A percentile compares a stretch with the other conserved stretches of the same genome.
These are phyloP conservation scores for Drosophila tripunctata DNA, from an alignment of 2,888 invertebrate species.

Conservation along the genomic window DNA sequence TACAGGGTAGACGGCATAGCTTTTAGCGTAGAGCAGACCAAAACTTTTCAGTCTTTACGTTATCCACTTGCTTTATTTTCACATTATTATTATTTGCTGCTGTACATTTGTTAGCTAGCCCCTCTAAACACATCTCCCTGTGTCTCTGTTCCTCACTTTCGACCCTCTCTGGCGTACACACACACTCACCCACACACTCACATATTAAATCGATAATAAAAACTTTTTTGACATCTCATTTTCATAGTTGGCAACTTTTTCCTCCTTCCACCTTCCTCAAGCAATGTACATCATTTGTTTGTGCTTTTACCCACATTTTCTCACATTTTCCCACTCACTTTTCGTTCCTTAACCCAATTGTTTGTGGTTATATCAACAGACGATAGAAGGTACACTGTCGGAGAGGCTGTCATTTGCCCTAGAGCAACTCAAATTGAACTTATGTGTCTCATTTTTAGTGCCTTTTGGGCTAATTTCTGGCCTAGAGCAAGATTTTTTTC, in stretches of 20 bases:
- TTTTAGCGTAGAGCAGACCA: conserved; percentile 16
- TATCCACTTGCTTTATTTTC: conserved; percentile 39
- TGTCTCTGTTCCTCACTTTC: not conserved
- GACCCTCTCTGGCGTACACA: not conserved
- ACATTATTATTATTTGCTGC: conserved; percentile 63
- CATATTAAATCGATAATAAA: conserved; percentile 79
- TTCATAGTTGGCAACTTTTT: conserved; percentile 76
- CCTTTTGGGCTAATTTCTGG: conserved; percentile 34
- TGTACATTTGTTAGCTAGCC: conserved; percentile 60
- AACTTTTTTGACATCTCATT: conserved; percentile 80
- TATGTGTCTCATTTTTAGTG: conserved; percentile 21
- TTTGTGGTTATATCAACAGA: conserved; percentile 48
- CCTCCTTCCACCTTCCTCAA: conserved; percentile 48
- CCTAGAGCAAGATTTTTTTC: conserved; percentile 26
- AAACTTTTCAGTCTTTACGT: conserved; percentile 71
- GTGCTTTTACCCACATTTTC: conserved; percentile 6
- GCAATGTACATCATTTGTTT: conserved; percentile 37
- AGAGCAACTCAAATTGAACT: conserved; percentile 34
- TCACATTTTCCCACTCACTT: conserved; percentile 28
- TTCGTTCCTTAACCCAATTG: conserved; percentile 58
- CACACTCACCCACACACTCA: conserved; percentile 10
- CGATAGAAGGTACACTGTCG: conserved; percentile 25
- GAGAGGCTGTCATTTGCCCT: conserved; percentile 5
- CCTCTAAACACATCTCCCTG: not conserved
- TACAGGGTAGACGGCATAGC: conserved; percentile 15